Percentiles rank a stretch among this genome's conserved stretches.
phyloP scores from a whole-genome alignment of 2,888 invertebrate genomes.

The Pilophorus perplexus region DNA sequence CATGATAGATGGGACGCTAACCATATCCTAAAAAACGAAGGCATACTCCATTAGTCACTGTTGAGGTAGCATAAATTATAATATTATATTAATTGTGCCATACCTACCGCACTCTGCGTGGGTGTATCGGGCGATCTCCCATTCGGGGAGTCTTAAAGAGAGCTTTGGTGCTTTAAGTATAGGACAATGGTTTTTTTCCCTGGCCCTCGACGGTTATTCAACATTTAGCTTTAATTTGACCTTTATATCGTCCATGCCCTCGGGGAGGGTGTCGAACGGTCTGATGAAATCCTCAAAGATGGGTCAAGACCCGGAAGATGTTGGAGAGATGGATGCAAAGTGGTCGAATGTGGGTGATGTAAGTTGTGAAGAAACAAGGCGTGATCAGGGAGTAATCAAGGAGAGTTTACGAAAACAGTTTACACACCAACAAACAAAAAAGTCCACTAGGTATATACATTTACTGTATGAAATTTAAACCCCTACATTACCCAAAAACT shows the following conservation, averaged over 20 bases:
- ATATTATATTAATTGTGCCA: constrained; percentile 43
- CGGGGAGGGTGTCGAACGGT: constrained; percentile 24
- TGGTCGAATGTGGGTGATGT: too few relatives aligned
- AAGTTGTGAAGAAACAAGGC: too few relatives aligned
- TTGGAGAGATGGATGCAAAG: too few relatives aligned
- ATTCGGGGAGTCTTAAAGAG: constrained; percentile 1
- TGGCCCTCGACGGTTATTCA: constrained; percentile 42
- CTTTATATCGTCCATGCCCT: constrained; percentile 25
- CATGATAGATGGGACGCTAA: constrained; percentile 35
- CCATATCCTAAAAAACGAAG: constrained; percentile 30
- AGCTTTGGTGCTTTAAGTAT: constrained; percentile 3
- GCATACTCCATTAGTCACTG: constrained; percentile 41
- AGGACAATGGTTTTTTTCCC: constrained; percentile 24
- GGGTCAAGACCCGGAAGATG: too few relatives aligned
- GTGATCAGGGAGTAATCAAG: too few relatives aligned
- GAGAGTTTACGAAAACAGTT: too few relatives aligned
- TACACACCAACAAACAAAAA: too few relatives aligned
- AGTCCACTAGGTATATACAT: too few relatives aligned
- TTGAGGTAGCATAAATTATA: constrained; percentile 43
- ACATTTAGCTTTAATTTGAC: constrained; percentile 41
- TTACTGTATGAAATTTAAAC: too few relatives aligned
- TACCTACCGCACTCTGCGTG: constrained; percentile 40
- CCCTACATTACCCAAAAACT: too few relatives aligned
- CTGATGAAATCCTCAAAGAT: too few relatives aligned
- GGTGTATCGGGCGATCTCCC: constrained; percentile 37